Base-by-base conservation (phyloP, 2,797 vertebrate genomes). In the Rhyacichthys aspro region DNA sequence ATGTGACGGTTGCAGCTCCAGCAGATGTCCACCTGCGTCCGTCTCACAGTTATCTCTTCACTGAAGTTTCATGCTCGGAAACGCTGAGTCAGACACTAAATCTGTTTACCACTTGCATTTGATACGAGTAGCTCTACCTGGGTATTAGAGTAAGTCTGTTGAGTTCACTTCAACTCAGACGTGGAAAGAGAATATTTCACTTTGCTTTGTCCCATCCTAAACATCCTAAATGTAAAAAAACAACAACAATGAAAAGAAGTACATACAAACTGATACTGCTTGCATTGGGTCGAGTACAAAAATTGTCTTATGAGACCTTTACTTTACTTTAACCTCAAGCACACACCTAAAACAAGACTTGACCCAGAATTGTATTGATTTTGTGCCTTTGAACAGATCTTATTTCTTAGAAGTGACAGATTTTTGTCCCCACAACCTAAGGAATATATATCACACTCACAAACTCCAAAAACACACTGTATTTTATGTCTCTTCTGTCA, bases 31-130 rank as follows among this genome's bases (percentile, higher is more conserved):
- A 90, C 28, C 85, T 90, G 87, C 63, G 70, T 43, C 58, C 36
- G 60, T 89, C 87, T 75, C 87, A 90, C 70, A 52, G 61, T 87
- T 89, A 89, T 89, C 85, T 15, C 44, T 11, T 15, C 28, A 5
- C 28, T 17, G 18, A 19, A n/a, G 19, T 54, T 23, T 53, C 14
- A 37, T 59, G 37, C 1, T 1, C 32, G 32, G 55, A 77, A 63
- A 7, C 19, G 60, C 75, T 85, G 74, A 76, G 52, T 71, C 60
- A 75, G 67, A 41, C 0, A 0, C 16, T 49, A 9, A 28, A 60
- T 43, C 1, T 67, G 46, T 64, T 49, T 77, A 70, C 41, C 59
- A 50, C 43, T 23, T 38, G 19, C 15, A 8, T 39, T 42, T 16
- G 45, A 41, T 43, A 18, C 8, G 3, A 14, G n/a, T n/a, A n/a